A percentile compares a stretch with the other conserved stretches of the same genome.
Evolutionary conservation across 2,888 invertebrate species (phyloP).

Genomic region (Sminthurinus aureus): DNA sequence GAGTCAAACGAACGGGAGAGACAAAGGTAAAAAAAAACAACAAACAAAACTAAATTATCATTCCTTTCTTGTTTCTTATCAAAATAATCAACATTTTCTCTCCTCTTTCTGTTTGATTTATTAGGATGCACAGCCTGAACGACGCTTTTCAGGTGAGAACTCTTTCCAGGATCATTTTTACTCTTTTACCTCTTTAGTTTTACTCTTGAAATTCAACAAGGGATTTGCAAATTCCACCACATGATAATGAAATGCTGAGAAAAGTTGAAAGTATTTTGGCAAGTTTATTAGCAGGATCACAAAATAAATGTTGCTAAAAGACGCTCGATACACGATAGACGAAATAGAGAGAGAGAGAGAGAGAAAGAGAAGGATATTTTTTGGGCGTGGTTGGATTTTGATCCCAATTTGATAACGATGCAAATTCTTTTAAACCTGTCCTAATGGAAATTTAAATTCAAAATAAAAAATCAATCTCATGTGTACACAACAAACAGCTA

Average conservation of each 20-base stretch:
- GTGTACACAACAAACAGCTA: no score
- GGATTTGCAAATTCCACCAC: no score
- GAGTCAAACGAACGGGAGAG: slow-evolving; percentile 92
- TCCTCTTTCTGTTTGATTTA: no score
- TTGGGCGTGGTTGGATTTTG: neutral
- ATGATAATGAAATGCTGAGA: no score
- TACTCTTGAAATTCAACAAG: no score
- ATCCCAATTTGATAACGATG: slow-evolving; percentile 4
- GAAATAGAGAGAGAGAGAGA: neutral
- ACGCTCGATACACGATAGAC: neutral
- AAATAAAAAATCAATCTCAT: no score
- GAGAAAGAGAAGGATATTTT: slow-evolving; percentile 5
- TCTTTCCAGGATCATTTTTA: neutral
- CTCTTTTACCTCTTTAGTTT: neutral
- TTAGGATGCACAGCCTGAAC: slow-evolving; percentile 83
- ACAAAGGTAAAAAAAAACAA: slow-evolving; percentile 74
- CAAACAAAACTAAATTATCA: no score
- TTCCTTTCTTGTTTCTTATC: no score
- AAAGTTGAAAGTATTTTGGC: no score
- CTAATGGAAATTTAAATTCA: slow-evolving; percentile 4
- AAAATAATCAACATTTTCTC: no score
- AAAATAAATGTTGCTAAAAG: no score
- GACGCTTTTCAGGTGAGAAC: slow-evolving; percentile 83
- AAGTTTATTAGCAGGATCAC: no score
- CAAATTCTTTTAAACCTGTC: slow-evolving; percentile 12